Base-by-base conservation (phyloP, 2,888 invertebrate species). In the Noctua janthina region DNA sequence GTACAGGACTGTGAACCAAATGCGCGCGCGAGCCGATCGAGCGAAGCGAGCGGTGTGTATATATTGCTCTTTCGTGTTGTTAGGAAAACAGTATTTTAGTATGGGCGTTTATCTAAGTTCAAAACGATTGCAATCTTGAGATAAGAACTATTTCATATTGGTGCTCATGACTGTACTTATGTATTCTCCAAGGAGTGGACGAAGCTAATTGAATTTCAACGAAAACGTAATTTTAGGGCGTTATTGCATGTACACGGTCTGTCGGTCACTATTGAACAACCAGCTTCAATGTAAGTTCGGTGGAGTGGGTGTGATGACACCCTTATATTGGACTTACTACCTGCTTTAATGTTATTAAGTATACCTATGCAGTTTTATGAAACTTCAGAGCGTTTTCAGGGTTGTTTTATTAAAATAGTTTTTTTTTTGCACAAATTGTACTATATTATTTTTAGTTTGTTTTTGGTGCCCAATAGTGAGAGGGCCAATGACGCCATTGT, bases 151-250 rank as follows among this genome's bases (percentile, higher is more conserved):
- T n/a, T 59, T 59, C 59, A 13, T 59, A n/a, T 35, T 35, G 20
- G 1, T 46, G 15, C 15, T n/a, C n/a, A 8, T 46, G n/a, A 17
- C 68, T 68, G 68, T 68, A 68, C 46, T 17, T 5, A 7, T 39
- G 49, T 35, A 69, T 39, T 56, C 69, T 56, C 62, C n/a, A 17
- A 10, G 62, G 83, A 49, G 49, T 17, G 29, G 29, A 54, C 20
- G 39, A 17, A 64, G 39, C 43, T 39, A 69, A 70, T 83, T 39
- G 69, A 69, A 70, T 81, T 49, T 77, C 69, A 17, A 56, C 10
- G 23, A 64, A 68, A 62, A 69, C 23, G 7, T 62, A 35, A n/a
- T 23, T 59, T n/a, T 64, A 35, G 35, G 1, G 1, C 56, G 17
- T 46, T 29, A 67, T 35, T 56, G 56, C 29, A 35, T 8, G 10